phyloP scores from a whole-genome alignment of 2,113 vertebrate genomes.

The Anguilla rostrata region DNA sequence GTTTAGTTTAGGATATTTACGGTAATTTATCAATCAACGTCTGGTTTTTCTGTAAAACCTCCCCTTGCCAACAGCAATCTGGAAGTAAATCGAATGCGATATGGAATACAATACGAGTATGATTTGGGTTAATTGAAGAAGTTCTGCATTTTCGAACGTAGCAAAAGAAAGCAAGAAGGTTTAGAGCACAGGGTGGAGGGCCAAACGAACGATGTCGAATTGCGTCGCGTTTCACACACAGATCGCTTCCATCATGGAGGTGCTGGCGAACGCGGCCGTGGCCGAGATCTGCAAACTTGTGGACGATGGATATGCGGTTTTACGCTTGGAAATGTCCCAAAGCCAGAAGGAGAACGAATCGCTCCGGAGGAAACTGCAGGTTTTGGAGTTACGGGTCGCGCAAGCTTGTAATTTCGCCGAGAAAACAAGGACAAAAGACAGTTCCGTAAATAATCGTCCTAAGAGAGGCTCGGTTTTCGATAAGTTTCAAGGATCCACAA shows the following conservation, averaged over 20 bases:
- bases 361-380: constrained; percentile 57
- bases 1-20: neutral
- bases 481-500: neutral
- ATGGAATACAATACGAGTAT: neutral
- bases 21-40: neutral
- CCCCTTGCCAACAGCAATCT: neutral
- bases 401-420: constrained; percentile 31
- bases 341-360: constrained; percentile 57
- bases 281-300: constrained; percentile 60
- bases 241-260: constrained; percentile 59
- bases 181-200: neutral
- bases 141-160: neutral
- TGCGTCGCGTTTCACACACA: constrained; percentile 54
- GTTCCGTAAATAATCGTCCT: constrained; percentile 32
- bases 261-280: constrained; percentile 57
- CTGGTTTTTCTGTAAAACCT: neutral
- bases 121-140: neutral
- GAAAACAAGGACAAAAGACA: constrained; percentile 43
- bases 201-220: constrained; percentile 30
- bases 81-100: neutral
- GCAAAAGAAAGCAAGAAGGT: neutral
- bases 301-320: constrained; percentile 60
- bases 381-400: constrained; percentile 53
- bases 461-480: constrained; percentile 2
- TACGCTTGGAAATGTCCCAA: constrained; percentile 61